A percentile compares a stretch with the other conserved stretches of the same genome.
Conservation (phyloP, 2,888 invertebrate genomes). For the Brachypalpus laphriformis region DNA sequence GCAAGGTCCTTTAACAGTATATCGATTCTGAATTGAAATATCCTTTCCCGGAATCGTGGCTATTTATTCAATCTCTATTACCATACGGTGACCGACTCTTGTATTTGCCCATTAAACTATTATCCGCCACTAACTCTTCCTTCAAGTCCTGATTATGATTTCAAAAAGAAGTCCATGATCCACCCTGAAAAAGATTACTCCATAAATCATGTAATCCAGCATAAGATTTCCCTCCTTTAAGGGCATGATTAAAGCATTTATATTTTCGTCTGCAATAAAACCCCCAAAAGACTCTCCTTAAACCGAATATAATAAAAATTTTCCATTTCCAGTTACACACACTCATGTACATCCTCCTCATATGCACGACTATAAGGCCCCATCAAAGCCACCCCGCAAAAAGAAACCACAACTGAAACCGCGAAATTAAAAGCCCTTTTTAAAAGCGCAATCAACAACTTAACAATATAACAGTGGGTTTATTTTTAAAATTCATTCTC, state of each 20-base stretch:
- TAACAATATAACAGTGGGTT: slow-evolving; percentile 25
- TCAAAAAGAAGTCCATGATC: no score
- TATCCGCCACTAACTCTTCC: no score
- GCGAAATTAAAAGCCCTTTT: slow-evolving; percentile 33
- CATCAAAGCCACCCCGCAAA: not conserved
- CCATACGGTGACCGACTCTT: no score
- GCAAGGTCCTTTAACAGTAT: no score
- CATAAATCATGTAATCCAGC: no score
- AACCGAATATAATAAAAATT: not conserved
- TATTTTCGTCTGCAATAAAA: not conserved
- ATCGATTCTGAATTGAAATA: no score
- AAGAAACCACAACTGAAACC: not conserved
- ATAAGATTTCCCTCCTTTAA: not conserved
- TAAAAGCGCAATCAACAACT: slow-evolving; percentile 18
- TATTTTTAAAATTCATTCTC: slow-evolving; percentile 13
- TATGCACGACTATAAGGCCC: not conserved
- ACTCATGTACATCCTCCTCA: not conserved
- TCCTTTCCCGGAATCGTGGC: no score
- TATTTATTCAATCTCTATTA: no score
- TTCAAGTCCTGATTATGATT: no score
- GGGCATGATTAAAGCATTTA: not conserved
- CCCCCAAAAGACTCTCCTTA: not conserved
- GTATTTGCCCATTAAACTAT: no score
- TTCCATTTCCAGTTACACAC: not conserved
- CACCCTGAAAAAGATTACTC: no score